phyloP scores from a whole-genome alignment of 1,140 invertebrate species.

The Calycopis cecrops region DNA sequence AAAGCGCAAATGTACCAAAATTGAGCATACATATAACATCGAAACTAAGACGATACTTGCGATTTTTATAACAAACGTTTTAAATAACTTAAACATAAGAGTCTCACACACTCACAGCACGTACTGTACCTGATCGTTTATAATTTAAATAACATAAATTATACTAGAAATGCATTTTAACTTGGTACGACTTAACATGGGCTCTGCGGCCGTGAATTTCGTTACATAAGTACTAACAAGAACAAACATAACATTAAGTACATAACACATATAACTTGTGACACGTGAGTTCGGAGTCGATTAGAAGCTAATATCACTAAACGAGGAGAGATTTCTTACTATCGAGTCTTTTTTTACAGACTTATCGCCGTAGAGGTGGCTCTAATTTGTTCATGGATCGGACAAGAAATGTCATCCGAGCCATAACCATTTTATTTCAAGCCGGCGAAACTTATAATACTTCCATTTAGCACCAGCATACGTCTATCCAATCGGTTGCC shows the following conservation, averaged over 20 bases:
- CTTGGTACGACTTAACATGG: slow-evolving; percentile 64
- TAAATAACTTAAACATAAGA: slow-evolving; percentile 68
- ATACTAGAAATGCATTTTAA: slow-evolving; percentile 70
- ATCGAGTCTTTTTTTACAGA: slow-evolving; percentile 30
- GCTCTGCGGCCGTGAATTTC: slow-evolving; percentile 39
- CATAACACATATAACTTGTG: slow-evolving; percentile 63
- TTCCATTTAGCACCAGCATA: slow-evolving; percentile 50
- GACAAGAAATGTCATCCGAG: slow-evolving; percentile 68
- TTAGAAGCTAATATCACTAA: slow-evolving; percentile 74
- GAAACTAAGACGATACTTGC: slow-evolving; percentile 33
- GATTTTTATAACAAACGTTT: slow-evolving; percentile 40
- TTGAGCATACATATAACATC: slow-evolving; percentile 60
- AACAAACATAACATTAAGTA: slow-evolving; percentile 70
- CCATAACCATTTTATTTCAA: slow-evolving; percentile 64
- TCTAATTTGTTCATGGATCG: slow-evolving; percentile 42
- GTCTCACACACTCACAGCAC: slow-evolving; percentile 67
- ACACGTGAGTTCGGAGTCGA: slow-evolving; percentile 63
- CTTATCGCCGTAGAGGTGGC: slow-evolving; percentile 30
- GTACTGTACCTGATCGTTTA: slow-evolving; percentile 56
- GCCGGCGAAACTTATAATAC: slow-evolving; percentile 40
- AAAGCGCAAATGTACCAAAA: slow-evolving; percentile 66
- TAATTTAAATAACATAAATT: slow-evolving; percentile 71
- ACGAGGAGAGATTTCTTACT: slow-evolving; percentile 65
- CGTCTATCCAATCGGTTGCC: slow-evolving; percentile 32
- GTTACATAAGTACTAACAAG: slow-evolving; percentile 63